Percentiles rank a stretch among this genome's conserved stretches.
Conservation (phyloP, 2,888 invertebrate genomes). For the Eustalomyia histrio region DNA sequence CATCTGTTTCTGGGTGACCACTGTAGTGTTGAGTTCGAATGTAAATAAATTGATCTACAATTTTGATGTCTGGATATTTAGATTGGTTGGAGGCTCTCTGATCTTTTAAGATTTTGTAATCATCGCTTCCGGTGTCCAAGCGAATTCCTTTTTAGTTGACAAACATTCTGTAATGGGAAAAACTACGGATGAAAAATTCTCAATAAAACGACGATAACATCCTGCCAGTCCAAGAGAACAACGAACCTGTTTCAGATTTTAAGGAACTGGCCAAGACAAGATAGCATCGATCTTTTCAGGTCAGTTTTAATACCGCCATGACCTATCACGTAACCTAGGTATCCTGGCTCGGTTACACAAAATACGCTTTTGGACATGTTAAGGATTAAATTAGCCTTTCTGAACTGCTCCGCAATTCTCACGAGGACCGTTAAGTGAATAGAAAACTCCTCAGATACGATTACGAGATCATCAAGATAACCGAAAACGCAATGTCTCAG, state of each 20-base stretch:
- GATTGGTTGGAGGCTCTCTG: too few relatives aligned
- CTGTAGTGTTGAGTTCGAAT: too few relatives aligned
- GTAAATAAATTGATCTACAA: too few relatives aligned
- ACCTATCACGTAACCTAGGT: background rate
- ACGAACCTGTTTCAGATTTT: constrained; percentile 25
- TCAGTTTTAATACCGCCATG: constrained; percentile 41
- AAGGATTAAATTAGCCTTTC: constrained; percentile 38
- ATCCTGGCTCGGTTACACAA: background rate
- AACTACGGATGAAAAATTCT: constrained; percentile 27
- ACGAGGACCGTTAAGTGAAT: too few relatives aligned
- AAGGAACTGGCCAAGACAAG: background rate
- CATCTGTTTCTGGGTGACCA: too few relatives aligned
- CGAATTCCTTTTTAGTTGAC: background rate
- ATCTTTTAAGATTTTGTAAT: too few relatives aligned
- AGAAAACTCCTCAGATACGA: too few relatives aligned
- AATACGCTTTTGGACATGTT: constrained; percentile 21
- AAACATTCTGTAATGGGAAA: background rate
- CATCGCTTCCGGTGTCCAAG: constrained; percentile 37
- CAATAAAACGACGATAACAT: constrained; percentile 21
- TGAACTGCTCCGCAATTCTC: constrained; percentile 28
- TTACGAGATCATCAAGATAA: constrained; percentile 38
- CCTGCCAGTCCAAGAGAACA: constrained; percentile 31
- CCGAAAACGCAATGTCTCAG: constrained; percentile 54
- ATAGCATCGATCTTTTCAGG: constrained; percentile 45
- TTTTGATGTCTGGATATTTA: too few relatives aligned